A percentile compares a stretch with the other conserved stretches of the same genome.
Conservation (phyloP, 2,888 invertebrate species). For the Liposcelis brunnea region DNA sequence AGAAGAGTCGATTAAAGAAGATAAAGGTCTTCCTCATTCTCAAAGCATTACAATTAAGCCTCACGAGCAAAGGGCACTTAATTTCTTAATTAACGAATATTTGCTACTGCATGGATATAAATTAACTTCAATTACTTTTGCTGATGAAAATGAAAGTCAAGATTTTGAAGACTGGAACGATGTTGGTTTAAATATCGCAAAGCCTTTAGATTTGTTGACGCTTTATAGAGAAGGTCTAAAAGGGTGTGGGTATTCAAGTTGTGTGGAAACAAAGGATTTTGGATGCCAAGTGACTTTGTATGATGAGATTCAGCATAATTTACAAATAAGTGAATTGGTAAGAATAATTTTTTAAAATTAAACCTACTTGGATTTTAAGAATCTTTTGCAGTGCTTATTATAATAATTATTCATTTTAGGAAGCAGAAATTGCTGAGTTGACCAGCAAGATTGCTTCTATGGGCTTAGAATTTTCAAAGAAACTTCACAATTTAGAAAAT, state of each 20-base stretch:
- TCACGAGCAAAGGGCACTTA: slow-evolving; percentile 66
- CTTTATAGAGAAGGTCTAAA: slow-evolving; percentile 40
- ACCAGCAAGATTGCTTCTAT: slow-evolving; percentile 35
- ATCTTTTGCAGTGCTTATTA: too few relatives aligned
- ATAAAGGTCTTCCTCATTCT: slow-evolving; percentile 13
- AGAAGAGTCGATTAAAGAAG: slow-evolving; percentile 25
- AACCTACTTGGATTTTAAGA: slow-evolving; percentile 2
- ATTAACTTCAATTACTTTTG: slow-evolving; percentile 74
- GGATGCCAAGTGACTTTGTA: slow-evolving; percentile 13
- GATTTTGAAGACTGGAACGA: slow-evolving; percentile 61
- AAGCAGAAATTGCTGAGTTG: slow-evolving; percentile 36
- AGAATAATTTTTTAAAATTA: slow-evolving; percentile 7
- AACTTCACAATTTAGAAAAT: not conserved
- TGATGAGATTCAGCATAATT: slow-evolving; percentile 21
- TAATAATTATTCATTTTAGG: slow-evolving; percentile 24
- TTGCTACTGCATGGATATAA: slow-evolving; percentile 62
- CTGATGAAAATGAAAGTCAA: slow-evolving; percentile 74
- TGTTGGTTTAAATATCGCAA: slow-evolving; percentile 69
- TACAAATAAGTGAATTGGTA: slow-evolving; percentile 18
- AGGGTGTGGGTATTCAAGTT: not conserved
- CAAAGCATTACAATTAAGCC: slow-evolving; percentile 38
- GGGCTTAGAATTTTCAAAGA: slow-evolving; percentile 37
- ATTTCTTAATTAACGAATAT: slow-evolving; percentile 77
- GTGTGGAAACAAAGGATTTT: slow-evolving; percentile 29
- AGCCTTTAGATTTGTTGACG: slow-evolving; percentile 55